Base-by-base conservation (phyloP, 2,113 vertebrate species). In the Rousettus leschenaultii region DNA sequence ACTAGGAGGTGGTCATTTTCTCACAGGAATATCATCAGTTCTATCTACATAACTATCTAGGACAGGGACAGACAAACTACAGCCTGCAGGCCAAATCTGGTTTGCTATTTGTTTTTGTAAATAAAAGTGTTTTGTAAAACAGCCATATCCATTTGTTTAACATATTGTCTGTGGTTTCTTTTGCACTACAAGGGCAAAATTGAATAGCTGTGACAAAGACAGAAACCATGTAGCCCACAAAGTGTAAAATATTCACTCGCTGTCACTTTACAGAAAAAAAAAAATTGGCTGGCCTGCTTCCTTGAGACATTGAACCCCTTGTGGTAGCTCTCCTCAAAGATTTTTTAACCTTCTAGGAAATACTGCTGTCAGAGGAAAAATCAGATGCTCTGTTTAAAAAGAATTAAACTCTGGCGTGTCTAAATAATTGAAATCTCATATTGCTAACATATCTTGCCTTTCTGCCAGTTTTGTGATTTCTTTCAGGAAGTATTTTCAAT, bases 101-200 rank as follows among this genome's bases (percentile, higher is more conserved):
- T 26, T 33, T 63, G 55, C 28, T 83, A 1, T 68, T 95, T 86
- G 15, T 53, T 80, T 92, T 92, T 80, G 9, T 88, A 82, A 85
- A 93, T 93, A 92, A 94, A 96, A 70, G 83, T 97, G 96, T 95
- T 83, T 82, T 92, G 80, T 61, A 38, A 92, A 26, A 85, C 13
- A 86, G 26, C n/a, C 35, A 48, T 16, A 66, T 85, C 48, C 61
- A 82, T 77, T 79, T 84, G 11, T 71, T 89, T 51, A 75, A 61
- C 7, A 16, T 65, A 5, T 51, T 83, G 13, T 43, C 48, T 79
- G 0, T 68, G 55, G 19, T 16, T 35, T 1, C 35, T 53, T 95
- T 95, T 93, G 43, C 12, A 59, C 14, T 63, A 3, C 4, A 51
- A 57, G 77, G 85, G 48, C 53, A 89, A 93, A 96, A n/a, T 0